phyloP scores from a whole-genome alignment of 2,797 vertebrate genomes.

The Momotus momota region DNA sequence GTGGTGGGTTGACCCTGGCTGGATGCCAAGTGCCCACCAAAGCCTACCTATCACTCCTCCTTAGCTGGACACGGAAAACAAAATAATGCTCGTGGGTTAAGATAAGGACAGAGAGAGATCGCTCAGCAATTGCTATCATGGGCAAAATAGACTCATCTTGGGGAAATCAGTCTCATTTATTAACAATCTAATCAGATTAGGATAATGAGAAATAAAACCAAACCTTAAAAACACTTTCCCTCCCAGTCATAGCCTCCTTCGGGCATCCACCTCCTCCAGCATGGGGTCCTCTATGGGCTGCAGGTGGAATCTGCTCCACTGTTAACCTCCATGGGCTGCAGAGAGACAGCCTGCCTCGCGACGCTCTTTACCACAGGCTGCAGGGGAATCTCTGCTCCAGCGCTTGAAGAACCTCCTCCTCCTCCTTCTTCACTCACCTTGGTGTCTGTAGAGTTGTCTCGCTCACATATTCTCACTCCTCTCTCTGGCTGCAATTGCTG shows the following conservation, averaged over 20 bases:
- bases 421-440: too few relatives aligned
- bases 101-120: not conserved
- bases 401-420: too few relatives aligned
- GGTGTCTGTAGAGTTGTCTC: too few relatives aligned
- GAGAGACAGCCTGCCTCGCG: not conserved
- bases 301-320: not conserved
- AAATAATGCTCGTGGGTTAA: not conserved
- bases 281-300: not conserved
- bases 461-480: too few relatives aligned
- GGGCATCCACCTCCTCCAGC: not conserved
- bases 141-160: not conserved
- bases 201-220: accelerated
- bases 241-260: not conserved
- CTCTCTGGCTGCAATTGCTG: not conserved
- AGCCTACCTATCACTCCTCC: not conserved
- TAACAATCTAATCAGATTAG: not conserved
- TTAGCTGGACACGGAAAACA: not conserved
- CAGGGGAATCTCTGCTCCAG: too few relatives aligned
- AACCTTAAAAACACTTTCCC: not conserved
- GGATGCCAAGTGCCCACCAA: not conserved
- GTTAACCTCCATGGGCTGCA: not conserved
- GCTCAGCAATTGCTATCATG: not conserved
- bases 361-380: not conserved
- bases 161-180: not conserved
- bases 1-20: not conserved